Conservation (phyloP, 2,888 invertebrate genomes). For the Bellardia bayeri region DNA sequence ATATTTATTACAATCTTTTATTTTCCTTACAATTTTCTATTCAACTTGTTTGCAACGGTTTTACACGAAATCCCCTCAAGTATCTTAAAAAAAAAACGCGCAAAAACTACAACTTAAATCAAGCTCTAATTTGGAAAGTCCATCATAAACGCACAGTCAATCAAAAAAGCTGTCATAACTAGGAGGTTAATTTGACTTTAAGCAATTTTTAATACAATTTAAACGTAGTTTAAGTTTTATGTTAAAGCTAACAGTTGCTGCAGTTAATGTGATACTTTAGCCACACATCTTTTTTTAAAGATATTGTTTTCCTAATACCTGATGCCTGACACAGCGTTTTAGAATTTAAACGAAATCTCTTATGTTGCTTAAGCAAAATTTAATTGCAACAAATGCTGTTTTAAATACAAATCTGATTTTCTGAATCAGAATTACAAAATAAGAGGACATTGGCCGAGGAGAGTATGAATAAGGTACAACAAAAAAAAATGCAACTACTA, state of each 20-base stretch:
- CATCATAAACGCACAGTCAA: constrained; percentile 67
- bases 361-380: constrained; percentile 29
- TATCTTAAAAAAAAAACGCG: background rate
- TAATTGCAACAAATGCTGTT: constrained; percentile 57
- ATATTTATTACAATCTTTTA: constrained; percentile 35
- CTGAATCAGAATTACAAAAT: constrained; percentile 48
- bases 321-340: constrained; percentile 23
- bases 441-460: constrained; percentile 62
- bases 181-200: constrained; percentile 81
- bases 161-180: constrained; percentile 79
- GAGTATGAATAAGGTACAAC: background rate
- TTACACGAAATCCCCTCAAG: constrained; percentile 15
- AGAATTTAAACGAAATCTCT: constrained; percentile 48
- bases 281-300: constrained; percentile 7
- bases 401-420: constrained; percentile 64
- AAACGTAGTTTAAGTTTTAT: constrained; percentile 74
- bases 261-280: background rate
- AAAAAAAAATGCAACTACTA: constrained; percentile 8
- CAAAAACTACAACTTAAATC: constrained; percentile 11
- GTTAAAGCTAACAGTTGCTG: background rate
- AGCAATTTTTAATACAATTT: constrained; percentile 73
- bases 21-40: constrained; percentile 14
- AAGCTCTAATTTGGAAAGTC: constrained; percentile 64
- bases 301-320: constrained; percentile 32
- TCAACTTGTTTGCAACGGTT: constrained; percentile 26